A percentile compares a stretch with the other conserved stretches of the same genome.
These are phyloP conservation scores for Scaptomyza montana DNA, from an alignment of 1,140 invertebrate species.

Conservation along the genomic window DNA sequence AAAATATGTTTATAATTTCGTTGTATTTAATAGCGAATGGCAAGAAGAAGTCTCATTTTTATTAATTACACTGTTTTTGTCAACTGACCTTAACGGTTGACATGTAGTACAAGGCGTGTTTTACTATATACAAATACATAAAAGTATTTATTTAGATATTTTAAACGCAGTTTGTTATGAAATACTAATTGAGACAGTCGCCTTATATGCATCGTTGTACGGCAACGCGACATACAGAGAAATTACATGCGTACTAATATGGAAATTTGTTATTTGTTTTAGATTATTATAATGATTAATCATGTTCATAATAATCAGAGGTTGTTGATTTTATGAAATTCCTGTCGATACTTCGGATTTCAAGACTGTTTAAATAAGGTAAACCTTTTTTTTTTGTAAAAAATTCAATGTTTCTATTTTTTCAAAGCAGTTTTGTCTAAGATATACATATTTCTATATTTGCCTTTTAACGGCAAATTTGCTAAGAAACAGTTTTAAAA, in stretches of 20 bases:
- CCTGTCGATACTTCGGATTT: too few species aligned
- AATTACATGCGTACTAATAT: neutral
- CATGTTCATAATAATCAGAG: neutral
- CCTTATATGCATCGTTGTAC: conserved; percentile 4
- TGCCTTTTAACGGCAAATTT: too few species aligned
- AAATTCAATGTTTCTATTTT: too few species aligned
- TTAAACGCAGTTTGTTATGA: neutral
- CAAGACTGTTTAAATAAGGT: too few species aligned
- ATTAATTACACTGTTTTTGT: neutral
- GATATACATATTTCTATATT: too few species aligned
- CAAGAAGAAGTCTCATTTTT: neutral
- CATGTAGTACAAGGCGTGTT: neutral
- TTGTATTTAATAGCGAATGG: neutral
- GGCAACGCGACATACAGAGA: neutral
- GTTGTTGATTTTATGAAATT: neutral
- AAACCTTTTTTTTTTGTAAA: too few species aligned
- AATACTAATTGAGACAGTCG: conserved; percentile 1
- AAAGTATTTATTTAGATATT: neutral
- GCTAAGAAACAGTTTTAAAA: too few species aligned
- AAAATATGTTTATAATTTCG: neutral
- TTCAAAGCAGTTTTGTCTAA: too few species aligned
- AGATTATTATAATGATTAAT: neutral
- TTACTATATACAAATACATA: neutral
- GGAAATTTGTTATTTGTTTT: conserved; percentile 5
- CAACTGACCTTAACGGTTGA: conserved; percentile 15